Evolutionary conservation across 2,888 invertebrate genomes (phyloP), one percentile per base, ranked within the genome.

Genomic region (Oxystoma pomonae): DNA sequence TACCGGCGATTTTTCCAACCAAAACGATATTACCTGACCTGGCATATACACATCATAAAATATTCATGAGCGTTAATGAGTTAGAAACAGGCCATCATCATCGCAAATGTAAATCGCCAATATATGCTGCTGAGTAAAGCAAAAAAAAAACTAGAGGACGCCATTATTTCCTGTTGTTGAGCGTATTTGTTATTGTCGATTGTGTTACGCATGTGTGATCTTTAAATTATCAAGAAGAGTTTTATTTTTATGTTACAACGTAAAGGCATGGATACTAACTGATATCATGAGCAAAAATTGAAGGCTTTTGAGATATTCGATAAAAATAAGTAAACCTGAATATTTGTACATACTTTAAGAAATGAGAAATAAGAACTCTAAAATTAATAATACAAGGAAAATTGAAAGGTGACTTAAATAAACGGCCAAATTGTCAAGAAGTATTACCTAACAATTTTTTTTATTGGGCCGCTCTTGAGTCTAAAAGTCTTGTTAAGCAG

Each of bases 131-230:
- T 12, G 35, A 35, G 35, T 35, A 35, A 66, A 67, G 64, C 66
- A 71, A 72, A 72, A 71, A 72, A 71, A 71, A 69, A 55, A 60
- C 55, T 58, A 55, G 58, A 61, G 60, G 60, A 68, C 67, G 69
- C 77, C 77, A 78, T 77, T 76, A 77, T 75, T 74, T 71, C 75
- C 76, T 77, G 77, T 76, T 35, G 35, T 3, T 76, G 74, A 75
- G 76, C 70, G 74, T 76, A 76, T 76, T 77, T 75, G 77, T 77
- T 76, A 76, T 76, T 77, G 76, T 75, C 74, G 75, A 76, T 77
- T 74, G 75, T 75, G 77, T 76, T 76, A 77, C 75, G 77, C 76
- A 76, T 77, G 77, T 77, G 77, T 76, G 77, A 75, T 66, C 74
- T 71, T 72, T 35, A 7, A 35, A 73, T 73, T 74, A 73, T 74